Evolutionary conservation across 2,888 invertebrate genomes (phyloP).

Genomic region (Lottia scabra): DNA sequence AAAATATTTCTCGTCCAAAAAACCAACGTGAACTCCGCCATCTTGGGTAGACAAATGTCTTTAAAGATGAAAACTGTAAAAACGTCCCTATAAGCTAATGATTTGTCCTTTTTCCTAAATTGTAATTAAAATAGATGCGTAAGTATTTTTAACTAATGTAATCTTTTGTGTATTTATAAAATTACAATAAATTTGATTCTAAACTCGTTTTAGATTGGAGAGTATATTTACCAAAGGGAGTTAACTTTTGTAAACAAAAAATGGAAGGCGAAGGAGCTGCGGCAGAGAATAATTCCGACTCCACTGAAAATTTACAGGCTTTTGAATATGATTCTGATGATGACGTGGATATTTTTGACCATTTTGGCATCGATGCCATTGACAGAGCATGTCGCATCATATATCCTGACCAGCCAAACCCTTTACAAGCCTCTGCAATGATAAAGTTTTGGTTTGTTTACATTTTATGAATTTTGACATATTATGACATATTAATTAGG

Average conservation of each 20-base stretch:
- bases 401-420: slow-evolving; percentile 91
- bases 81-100: no score
- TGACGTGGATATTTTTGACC: slow-evolving; percentile 33
- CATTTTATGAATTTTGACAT: no score
- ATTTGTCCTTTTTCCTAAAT: no score
- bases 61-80: no score
- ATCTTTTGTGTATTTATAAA: no score
- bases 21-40: background rate
- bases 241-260: background rate
- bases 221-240: background rate
- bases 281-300: slow-evolving; percentile 9
- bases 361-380: slow-evolving; percentile 78
- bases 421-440: slow-evolving; percentile 88
- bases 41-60: background rate
- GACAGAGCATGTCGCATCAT: slow-evolving; percentile 79
- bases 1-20: background rate
- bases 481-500: no score
- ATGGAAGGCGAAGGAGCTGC: slow-evolving; percentile 23
- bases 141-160: no score
- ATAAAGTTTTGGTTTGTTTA: slow-evolving; percentile 83
- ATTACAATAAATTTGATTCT: no score
- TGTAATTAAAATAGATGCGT: no score
- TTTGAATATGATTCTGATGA: slow-evolving; percentile 25
- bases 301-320: slow-evolving; percentile 16
- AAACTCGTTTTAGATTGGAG: background rate